phyloP scores from a whole-genome alignment of 2,797 vertebrate genomes.

The Protonibea diacanthus region DNA sequence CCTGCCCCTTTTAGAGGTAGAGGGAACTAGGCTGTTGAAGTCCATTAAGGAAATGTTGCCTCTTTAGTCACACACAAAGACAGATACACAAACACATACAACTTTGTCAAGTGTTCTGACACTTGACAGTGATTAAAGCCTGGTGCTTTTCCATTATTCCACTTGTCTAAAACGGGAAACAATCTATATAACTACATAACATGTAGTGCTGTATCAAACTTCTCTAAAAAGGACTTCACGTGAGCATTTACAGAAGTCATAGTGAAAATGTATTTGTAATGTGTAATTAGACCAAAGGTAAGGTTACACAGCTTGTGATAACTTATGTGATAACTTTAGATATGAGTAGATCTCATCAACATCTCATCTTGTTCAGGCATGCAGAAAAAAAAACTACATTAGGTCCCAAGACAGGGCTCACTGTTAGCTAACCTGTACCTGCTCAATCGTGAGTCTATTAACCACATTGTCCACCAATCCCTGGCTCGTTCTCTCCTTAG shows the following conservation, averaged over 20 bases:
- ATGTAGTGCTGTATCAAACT: neutral
- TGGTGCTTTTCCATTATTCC: neutral
- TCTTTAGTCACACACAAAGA: constrained; percentile 43
- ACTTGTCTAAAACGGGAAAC: neutral
- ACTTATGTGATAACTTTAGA: neutral
- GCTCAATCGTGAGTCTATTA: too few relatives aligned
- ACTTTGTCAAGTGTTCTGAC: constrained; percentile 17
- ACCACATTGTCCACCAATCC: too few relatives aligned
- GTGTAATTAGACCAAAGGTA: neutral
- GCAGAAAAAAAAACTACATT: too few relatives aligned
- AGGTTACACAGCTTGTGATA: neutral
- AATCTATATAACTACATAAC: neutral
- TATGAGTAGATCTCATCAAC: too few relatives aligned
- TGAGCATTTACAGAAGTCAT: neutral
- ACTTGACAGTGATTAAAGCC: constrained; percentile 1
- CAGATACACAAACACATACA: constrained; percentile 21
- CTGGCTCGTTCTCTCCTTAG: too few relatives aligned
- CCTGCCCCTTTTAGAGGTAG: constrained; percentile 70
- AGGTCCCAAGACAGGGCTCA: too few relatives aligned
- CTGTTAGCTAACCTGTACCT: too few relatives aligned
- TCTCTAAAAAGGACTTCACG: constrained; percentile 2
- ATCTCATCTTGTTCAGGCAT: too few relatives aligned
- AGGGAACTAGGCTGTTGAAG: constrained; percentile 59
- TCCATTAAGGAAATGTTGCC: constrained; percentile 63
- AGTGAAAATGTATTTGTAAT: neutral